Percentiles rank a stretch among this genome's conserved stretches.
phyloP scores from a whole-genome alignment of 2,888 invertebrate genomes.

The Sinhomidia bicolor region DNA sequence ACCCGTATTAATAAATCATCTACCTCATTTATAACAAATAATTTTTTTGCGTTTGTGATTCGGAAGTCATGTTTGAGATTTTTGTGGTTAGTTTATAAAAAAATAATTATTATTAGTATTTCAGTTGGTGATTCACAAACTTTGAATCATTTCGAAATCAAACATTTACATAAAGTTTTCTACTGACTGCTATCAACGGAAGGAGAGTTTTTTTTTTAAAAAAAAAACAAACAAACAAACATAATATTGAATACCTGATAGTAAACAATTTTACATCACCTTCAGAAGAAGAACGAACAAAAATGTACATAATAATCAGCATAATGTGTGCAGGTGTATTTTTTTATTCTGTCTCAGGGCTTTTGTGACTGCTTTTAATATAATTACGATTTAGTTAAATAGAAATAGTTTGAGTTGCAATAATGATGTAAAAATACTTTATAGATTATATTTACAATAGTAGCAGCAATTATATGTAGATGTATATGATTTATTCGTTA shows the following conservation, averaged over 20 bases:
- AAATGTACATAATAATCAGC: not conserved
- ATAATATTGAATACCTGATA: no score
- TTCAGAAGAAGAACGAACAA: no score
- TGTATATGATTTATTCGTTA: no score
- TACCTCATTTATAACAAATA: constrained; percentile 44
- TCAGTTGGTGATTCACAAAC: not conserved
- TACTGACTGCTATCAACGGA: no score
- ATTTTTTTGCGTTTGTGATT: not conserved
- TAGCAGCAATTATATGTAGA: no score
- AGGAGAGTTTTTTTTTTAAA: not conserved
- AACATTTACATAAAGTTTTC: no score
- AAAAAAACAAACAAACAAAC: no score
- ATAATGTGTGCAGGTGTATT: constrained; percentile 3
- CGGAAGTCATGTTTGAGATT: not conserved
- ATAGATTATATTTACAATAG: no score
- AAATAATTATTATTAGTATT: not conserved
- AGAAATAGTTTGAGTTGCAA: no score
- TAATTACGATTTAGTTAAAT: not conserved
- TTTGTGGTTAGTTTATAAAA: not conserved
- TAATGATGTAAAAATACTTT: no score
- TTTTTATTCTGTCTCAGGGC: constrained; percentile 64
- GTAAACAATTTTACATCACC: no score
- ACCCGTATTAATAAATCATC: constrained; percentile 28
- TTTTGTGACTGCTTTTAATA: constrained; percentile 64
- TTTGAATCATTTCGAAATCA: not conserved